Conservation (phyloP, 2,113 vertebrate genomes). For the Telmatochromis sp. region DNA sequence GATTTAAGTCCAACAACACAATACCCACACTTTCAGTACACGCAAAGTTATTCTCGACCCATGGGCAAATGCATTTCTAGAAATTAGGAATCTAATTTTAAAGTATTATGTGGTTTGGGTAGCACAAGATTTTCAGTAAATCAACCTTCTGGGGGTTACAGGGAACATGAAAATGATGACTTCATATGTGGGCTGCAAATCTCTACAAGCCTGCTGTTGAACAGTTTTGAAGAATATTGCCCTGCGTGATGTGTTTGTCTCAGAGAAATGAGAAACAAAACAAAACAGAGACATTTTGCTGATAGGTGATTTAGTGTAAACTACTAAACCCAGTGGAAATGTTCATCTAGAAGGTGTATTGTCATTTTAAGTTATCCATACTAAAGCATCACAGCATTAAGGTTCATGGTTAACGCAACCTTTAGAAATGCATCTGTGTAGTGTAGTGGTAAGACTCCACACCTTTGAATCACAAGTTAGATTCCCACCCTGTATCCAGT, state of each 20-base stretch:
- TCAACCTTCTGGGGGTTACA: not conserved
- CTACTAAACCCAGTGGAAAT: not conserved
- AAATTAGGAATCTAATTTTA: constrained; percentile 30
- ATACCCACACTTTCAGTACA: not conserved
- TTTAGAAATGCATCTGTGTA: not conserved
- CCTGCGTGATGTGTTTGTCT: not conserved
- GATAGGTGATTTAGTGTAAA: not conserved
- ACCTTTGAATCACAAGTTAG: not conserved
- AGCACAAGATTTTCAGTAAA: not conserved
- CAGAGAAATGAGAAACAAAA: not conserved
- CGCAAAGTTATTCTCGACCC: not conserved
- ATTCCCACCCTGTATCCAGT: not conserved
- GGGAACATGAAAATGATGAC: not conserved
- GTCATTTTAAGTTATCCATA: not conserved
- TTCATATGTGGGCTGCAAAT: not conserved
- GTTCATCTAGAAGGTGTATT: not conserved
- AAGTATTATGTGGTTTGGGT: not conserved
- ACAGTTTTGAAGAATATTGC: not conserved
- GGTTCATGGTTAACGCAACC: rapidly evolving
- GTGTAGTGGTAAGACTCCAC: not conserved
- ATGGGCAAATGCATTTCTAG: not conserved
- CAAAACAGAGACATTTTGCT: not conserved
- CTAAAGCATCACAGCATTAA: not conserved
- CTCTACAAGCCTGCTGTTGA: not conserved
- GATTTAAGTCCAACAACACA: constrained; percentile 41